phyloP scores from a whole-genome alignment of 2,888 invertebrate species.

The Bombylius discolor region DNA sequence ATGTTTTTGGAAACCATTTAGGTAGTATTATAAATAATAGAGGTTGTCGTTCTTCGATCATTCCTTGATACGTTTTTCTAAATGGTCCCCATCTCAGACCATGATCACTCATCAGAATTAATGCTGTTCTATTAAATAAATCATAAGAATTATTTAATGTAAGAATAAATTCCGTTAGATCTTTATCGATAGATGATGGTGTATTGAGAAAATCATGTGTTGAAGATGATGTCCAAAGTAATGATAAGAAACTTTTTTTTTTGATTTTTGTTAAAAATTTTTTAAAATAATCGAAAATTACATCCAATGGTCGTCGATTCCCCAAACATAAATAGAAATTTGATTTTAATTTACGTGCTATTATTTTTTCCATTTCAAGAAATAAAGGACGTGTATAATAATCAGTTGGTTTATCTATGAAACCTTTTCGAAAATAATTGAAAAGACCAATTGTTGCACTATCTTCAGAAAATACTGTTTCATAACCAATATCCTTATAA shows the following conservation, averaged over 20 bases:
- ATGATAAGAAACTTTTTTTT: constrained; percentile 55
- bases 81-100: constrained; percentile 80
- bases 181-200: constrained; percentile 59
- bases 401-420: constrained; percentile 67
- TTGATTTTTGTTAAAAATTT: constrained; percentile 8
- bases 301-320: constrained; percentile 51
- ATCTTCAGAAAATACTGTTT: constrained; percentile 75
- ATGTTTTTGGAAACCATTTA: constrained; percentile 50
- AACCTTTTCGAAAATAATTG: constrained; percentile 66
- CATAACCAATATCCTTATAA: constrained; percentile 56
- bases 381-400: constrained; percentile 69
- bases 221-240: constrained; percentile 72
- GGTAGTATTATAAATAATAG: constrained; percentile 64
- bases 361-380: constrained; percentile 49
- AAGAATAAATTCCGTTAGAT: constrained; percentile 14
- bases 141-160: constrained; percentile 17
- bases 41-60: constrained; percentile 78
- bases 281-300: constrained; percentile 56
- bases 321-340: constrained; percentile 62
- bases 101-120: constrained; percentile 76
- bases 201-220: constrained; percentile 76
- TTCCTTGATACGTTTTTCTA: constrained; percentile 66
- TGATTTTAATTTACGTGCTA: constrained; percentile 47
- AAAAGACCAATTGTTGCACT: constrained; percentile 65
- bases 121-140: constrained; percentile 48